A percentile compares a stretch with the other conserved stretches of the same genome.
Conservation (phyloP, 1,140 invertebrate genomes). For the Drosophila murphyi region DNA sequence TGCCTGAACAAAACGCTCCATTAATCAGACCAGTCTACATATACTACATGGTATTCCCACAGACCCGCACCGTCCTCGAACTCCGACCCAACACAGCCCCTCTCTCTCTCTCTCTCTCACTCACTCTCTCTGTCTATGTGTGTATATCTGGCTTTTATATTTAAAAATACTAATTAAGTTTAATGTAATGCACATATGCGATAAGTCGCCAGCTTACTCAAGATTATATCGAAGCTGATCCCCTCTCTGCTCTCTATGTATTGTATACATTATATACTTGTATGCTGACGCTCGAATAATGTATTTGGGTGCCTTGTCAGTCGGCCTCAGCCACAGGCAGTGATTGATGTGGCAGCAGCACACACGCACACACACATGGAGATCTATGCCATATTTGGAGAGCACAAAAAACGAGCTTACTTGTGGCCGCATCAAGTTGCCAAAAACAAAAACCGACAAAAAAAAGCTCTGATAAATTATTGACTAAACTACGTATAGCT, state of each 20-base stretch:
- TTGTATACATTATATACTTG: constrained; percentile 13
- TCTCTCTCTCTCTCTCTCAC: constrained; percentile 1
- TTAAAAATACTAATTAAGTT: constrained; percentile 75
- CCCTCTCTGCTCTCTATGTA: constrained; percentile 7
- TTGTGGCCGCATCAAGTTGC: constrained; percentile 16
- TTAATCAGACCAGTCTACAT: constrained; percentile 59
- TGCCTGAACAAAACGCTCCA: constrained; percentile 72
- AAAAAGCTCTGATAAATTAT: constrained; percentile 24
- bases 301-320: constrained; percentile 78
- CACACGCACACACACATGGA: constrained; percentile 2
- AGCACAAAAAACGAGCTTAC: constrained; percentile 44
- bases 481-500: constrained; percentile 5
- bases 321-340: constrained; percentile 24
- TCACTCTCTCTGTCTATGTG: not conserved
- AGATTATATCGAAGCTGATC: constrained; percentile 45
- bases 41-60: constrained; percentile 55
- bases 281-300: constrained; percentile 53
- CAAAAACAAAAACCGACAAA: constrained; percentile 1
- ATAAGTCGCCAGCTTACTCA: constrained; percentile 50
- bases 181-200: constrained; percentile 78
- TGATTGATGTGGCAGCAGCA: constrained; percentile 70
- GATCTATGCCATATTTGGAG: constrained; percentile 68
- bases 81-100: constrained; percentile 1
- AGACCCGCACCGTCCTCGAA: constrained; percentile 36
- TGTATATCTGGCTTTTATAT: constrained; percentile 21